Evolutionary conservation across 2,888 invertebrate species (phyloP).

Genomic region (Hirtodrosophila trivittata): DNA sequence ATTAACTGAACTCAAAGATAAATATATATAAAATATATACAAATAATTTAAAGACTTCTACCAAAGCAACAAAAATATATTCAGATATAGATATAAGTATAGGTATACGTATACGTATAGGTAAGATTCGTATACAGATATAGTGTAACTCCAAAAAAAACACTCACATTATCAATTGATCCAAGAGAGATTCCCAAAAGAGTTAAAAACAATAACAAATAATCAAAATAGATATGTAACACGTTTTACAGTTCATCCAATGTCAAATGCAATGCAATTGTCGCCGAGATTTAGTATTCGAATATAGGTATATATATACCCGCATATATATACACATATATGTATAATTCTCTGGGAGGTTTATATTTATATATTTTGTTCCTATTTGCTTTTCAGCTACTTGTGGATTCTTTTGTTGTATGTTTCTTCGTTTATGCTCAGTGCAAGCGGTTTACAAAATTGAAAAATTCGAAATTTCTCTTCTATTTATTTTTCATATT

Average conservation of each 20-base stretch:
- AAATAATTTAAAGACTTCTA: no score
- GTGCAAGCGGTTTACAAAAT: slow-evolving; percentile 28
- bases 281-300: slow-evolving; percentile 9
- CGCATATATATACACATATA: slow-evolving; percentile 6
- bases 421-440: slow-evolving; percentile 27
- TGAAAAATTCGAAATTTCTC: slow-evolving; percentile 6
- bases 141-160: no score
- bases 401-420: slow-evolving; percentile 67
- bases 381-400: slow-evolving; percentile 55
- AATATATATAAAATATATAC: no score
- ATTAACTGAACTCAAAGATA: no score
- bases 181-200: slow-evolving; percentile 2
- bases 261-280: slow-evolving; percentile 54
- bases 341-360: not conserved
- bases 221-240: slow-evolving; percentile 14
- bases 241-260: slow-evolving; percentile 38
- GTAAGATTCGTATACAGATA: no score
- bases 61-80: no score
- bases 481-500: slow-evolving; percentile 37
- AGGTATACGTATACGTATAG: no score
- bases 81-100: no score
- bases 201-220: slow-evolving; percentile 2
- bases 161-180: slow-evolving; percentile 28
- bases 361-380: slow-evolving; percentile 40
- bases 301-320: slow-evolving; percentile 9